A percentile compares a stretch with the other conserved stretches of the same genome.
Evolutionary conservation across 2,113 vertebrate species (phyloP).

Genomic region (Kobus ellipsiprymnus): DNA sequence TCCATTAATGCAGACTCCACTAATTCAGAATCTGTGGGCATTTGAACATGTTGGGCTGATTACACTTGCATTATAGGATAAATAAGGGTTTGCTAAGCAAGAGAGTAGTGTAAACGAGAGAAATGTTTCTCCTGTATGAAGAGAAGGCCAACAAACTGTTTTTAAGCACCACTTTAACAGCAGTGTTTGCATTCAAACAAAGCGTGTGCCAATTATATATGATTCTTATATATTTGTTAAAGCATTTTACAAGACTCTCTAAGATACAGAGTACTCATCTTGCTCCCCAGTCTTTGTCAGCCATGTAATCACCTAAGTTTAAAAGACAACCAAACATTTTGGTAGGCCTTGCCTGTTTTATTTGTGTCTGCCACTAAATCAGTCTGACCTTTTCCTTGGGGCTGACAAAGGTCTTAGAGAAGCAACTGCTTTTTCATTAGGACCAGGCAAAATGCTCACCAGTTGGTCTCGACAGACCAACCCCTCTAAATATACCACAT

Average conservation of each 20-base stretch:
- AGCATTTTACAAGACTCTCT: constrained; percentile 60
- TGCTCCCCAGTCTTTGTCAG: not conserved
- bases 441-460: not conserved
- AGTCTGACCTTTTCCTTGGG: not conserved
- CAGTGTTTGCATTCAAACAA: constrained; percentile 78
- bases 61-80: constrained; percentile 68
- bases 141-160: constrained; percentile 76
- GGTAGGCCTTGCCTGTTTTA: not conserved
- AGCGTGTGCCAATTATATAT: constrained; percentile 76
- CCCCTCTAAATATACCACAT: not conserved
- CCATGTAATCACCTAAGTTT: not conserved
- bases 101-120: constrained; percentile 69
- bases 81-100: constrained; percentile 74
- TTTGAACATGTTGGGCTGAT: constrained; percentile 67
- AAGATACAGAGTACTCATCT: constrained; percentile 3
- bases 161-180: constrained; percentile 73
- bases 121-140: constrained; percentile 71
- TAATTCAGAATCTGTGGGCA: constrained; percentile 60
- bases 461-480: not conserved
- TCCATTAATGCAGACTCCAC: constrained; percentile 56
- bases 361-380: not conserved
- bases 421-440: not conserved
- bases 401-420: not conserved
- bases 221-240: constrained; percentile 77
- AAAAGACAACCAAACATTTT: not conserved